phyloP scores from a whole-genome alignment of 2,888 invertebrate species.

The Cyclophora albipunctata region DNA sequence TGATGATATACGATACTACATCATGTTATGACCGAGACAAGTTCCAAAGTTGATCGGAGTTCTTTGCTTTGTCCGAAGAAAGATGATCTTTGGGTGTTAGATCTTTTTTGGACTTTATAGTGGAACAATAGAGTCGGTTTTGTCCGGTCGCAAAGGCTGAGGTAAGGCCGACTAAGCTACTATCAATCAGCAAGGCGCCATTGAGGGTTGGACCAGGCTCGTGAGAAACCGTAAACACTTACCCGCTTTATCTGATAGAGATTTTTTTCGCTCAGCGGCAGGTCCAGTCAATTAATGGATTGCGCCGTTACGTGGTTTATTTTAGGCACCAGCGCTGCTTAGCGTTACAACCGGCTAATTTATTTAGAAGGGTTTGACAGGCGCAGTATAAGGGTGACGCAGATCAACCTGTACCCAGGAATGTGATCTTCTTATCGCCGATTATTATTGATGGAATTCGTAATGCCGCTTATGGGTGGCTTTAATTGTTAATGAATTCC shows the following conservation, averaged over 20 bases:
- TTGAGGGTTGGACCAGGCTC: conserved; percentile 70
- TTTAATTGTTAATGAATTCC: no score
- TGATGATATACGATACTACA: conserved; percentile 15
- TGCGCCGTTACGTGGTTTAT: conserved; percentile 70
- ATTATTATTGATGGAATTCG: conserved; percentile 34
- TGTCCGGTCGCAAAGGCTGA: conserved; percentile 32
- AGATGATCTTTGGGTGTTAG: conserved; percentile 12
- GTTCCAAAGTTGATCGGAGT: conserved; percentile 17
- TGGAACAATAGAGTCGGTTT: conserved; percentile 24
- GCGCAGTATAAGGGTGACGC: conserved; percentile 50
- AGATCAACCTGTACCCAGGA: conserved; percentile 37
- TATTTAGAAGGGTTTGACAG: conserved; percentile 65
- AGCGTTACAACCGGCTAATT: conserved; percentile 58
- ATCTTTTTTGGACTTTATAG: conserved; percentile 23
- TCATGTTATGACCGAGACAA: conserved; percentile 18
- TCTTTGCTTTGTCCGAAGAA: conserved; percentile 19
- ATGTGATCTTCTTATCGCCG: conserved; percentile 37
- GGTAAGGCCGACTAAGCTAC: conserved; percentile 60
- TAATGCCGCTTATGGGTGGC: conserved; percentile 21
- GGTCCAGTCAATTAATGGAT: conserved; percentile 73
- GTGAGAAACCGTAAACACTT: conserved; percentile 76
- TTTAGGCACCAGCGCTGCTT: conserved; percentile 57
- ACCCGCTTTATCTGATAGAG: conserved; percentile 70
- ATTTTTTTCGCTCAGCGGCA: conserved; percentile 66
- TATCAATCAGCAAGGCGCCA: conserved; percentile 75